Base-by-base conservation (phyloP, 2,113 vertebrate species). In the Phyllostomus hastatus region DNA sequence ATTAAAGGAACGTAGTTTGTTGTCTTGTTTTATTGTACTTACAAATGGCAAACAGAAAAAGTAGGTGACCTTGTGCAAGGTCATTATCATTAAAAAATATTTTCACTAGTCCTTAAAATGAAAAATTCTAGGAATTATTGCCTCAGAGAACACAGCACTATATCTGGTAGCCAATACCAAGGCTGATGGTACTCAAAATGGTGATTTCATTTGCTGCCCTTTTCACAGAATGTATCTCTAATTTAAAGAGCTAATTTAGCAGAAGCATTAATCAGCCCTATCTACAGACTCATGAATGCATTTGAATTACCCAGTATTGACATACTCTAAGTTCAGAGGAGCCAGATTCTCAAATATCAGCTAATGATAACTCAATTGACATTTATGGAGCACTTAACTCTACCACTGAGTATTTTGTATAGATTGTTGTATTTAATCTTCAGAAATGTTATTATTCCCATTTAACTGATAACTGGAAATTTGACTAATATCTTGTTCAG, bases 31-130 rank as follows among this genome's bases (percentile, higher is more conserved):
- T 67, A 35, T 31, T 59, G 70, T 80, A 80, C 79, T 91, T 66
- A 75, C 48, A 69, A 84, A 87, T 57, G n/a, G 59, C 67, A 76
- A 87, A 38, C 24, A 69, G 73, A 79, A 82, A 84, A 93, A 78
- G 38, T 38, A 50, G 50, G 12, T 70, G 85, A 90, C 91, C 81
- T 95, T 33, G 48, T 24, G 8, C 15, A 70, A 88, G 85, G 82
- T 93, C 78, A 64, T 59, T 87, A 76, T 80, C 6, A 28, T 41
- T 57, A n/a, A 64, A 87, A 85, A 84, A n/a, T 61, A 48, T 82
- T 78, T 94, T 70, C 46, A 41, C 76, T 92, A 52, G 80, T 84
- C 95, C 95, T 92, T 90, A 84, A 91, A 87, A 84, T 87, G 70
- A 89, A 70, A 91, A 95, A 83, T 92, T 96, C 70, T 70, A 64